Base-by-base conservation (phyloP, 2,113 vertebrate species). In the Menidia beryllina region DNA sequence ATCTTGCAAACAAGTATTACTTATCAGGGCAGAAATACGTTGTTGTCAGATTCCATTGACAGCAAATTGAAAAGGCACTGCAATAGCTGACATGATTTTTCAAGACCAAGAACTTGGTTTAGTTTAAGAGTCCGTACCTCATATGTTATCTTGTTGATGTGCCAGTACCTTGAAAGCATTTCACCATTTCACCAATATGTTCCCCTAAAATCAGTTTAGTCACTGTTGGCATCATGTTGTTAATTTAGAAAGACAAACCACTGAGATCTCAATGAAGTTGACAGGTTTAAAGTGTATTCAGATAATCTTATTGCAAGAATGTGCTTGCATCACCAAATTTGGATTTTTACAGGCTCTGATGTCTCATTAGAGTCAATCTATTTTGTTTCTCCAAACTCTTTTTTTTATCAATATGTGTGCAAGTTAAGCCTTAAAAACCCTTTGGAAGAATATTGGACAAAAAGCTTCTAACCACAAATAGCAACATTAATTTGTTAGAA, bases 401-500 rank as follows among this genome's bases (percentile, higher is more conserved):
- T 56, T 36, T 20, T 55, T 24, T 67, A 24, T n/a, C 54, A 23
- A 24, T n/a, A n/a, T 51, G 21, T 60, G 70, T 63, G 53, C 83
- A 64, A 72, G 62, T 72, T 62, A 47, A 70, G 34, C 61, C 47
- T 43, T 27, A 45, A 51, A 69, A 81, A 75, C 26, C 56, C 69
- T 70, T 61, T 5, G 11, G 64, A 12, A 17, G 26, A 38, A 55
- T 53, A 51, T 41, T 7, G 20, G 70, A 79, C 72, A 75, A 72
- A 75, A 63, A 57, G 56, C 50, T 52, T 13, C 25, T 34, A 39
- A 62, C 23, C 66, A 50, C 23, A 10, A 59, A 34, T 10, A 39
- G 51, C 23, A 57, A 76, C 83, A 87, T 83, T 81, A 74, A 21
- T n/a, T n/a, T n/a, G n/a, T n/a, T n/a, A n/a, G n/a, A n/a, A n/a